Conservation (phyloP, 2,888 invertebrate species). For the Leptopilina syphax region DNA sequence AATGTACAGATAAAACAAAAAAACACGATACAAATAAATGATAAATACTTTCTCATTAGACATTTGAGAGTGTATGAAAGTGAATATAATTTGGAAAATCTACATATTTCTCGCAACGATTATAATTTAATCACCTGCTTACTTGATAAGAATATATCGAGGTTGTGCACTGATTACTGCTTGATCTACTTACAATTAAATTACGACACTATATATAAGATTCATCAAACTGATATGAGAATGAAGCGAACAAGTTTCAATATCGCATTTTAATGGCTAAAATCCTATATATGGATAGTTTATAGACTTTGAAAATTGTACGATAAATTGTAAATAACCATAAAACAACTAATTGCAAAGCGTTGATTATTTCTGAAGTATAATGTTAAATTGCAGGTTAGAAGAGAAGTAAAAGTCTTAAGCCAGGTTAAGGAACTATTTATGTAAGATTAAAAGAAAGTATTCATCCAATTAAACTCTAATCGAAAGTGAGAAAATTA, state of each 20-base stretch:
- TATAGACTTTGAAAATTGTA: neutral
- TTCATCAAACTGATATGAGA: slow-evolving; percentile 27
- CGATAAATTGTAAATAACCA: slow-evolving; percentile 5
- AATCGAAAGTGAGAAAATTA: slow-evolving; percentile 24
- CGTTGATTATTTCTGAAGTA: neutral
- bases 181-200: slow-evolving; percentile 30
- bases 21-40: neutral
- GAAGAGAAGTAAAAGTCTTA: slow-evolving; percentile 9
- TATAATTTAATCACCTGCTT: slow-evolving; percentile 18
- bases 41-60: neutral
- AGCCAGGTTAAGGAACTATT: slow-evolving; percentile 27
- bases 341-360: slow-evolving; percentile 21
- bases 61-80: too few relatives aligned
- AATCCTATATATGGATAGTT: too few relatives aligned
- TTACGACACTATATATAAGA: slow-evolving; percentile 17
- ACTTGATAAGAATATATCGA: slow-evolving; percentile 23
- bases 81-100: slow-evolving; percentile 1
- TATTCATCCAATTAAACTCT: slow-evolving; percentile 10
- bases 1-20: neutral
- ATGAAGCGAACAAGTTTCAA: slow-evolving; percentile 16
- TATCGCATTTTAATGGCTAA: slow-evolving; percentile 1
- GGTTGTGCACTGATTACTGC: slow-evolving; percentile 9
- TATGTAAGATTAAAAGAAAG: slow-evolving; percentile 23
- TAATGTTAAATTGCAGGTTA: neutral
- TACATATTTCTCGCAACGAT: neutral